A percentile compares a stretch with the other conserved stretches of the same genome.
phyloP scores from a whole-genome alignment of 2,797 vertebrate species.

The Acomys russatus region DNA sequence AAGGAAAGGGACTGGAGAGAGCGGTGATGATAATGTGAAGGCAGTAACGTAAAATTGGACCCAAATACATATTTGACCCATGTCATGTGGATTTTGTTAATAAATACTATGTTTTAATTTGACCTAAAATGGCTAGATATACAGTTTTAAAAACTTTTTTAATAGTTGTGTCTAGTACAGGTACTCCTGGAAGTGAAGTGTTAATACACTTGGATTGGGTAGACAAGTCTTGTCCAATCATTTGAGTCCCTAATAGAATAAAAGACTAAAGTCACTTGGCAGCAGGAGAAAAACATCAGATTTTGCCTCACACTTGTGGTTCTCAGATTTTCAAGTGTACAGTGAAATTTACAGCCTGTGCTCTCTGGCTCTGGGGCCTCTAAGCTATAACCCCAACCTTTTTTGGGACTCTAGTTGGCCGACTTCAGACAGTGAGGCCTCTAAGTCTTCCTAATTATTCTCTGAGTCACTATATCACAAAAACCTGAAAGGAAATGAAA shows the following conservation, averaged over 20 bases:
- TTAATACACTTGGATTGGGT: neutral
- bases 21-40: neutral
- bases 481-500: neutral
- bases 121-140: neutral
- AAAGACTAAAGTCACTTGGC: neutral
- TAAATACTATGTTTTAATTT: neutral
- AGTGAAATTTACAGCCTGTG: neutral
- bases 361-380: neutral
- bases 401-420: neutral
- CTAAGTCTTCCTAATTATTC: neutral
- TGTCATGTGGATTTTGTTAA: neutral
- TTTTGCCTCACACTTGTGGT: neutral
- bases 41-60: neutral
- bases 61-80: neutral
- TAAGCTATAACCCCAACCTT: neutral
- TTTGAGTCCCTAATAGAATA: neutral
- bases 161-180: neutral
- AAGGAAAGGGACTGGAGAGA: neutral
- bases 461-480: neutral
- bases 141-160: neutral
- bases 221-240: neutral
- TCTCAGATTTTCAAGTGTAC: neutral
- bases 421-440: too few relatives aligned
- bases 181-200: neutral
- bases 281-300: neutral